Evolutionary conservation across 2,888 invertebrate species (phyloP), one percentile per base, ranked within the genome.

Genomic region (Lasiommata megera): DNA sequence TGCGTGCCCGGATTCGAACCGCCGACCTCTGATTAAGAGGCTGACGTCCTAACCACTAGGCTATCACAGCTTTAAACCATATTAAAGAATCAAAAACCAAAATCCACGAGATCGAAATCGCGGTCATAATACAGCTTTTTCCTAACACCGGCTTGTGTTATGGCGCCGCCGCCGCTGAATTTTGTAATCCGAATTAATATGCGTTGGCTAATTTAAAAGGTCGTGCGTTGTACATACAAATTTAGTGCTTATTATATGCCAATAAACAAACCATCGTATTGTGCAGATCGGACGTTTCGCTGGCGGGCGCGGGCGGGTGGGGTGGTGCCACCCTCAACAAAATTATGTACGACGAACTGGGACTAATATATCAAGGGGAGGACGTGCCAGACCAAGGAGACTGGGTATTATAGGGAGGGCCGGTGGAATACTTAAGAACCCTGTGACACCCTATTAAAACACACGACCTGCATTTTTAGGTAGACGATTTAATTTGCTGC

Each of bases 311-410:
- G 79, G 80, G 79, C 74, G 77, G 65, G 65, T 64, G 69, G 80
- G 81, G 81, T 67, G 80, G 76, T 67, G 66, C 81, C 80, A 79
- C 84, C 84, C 87, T 77, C 87, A 77, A 81, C 89, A 89, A 90
- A 90, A 90, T 90, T 90, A 90, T 90, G 90, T 90, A 90, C 90
- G 90, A 90, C 89, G 90, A 85, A 87, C 90, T 88, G 90, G 90
- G 90, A 90, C 84, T 84, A 87, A 90, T 90, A 90, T 90, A 90
- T 90, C 88, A 89, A 77, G 84, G 88, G 89, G 89, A 87, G 89
- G 88, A 88, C 89, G 89, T 88, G 88, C 87, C 85, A 87, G 87
- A 85, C 88, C 88, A 88, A 88, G 89, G 88, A 88, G 89, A 84
- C 87, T 81, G 85, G 85, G 90, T 85, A 90, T 89, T 90, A 88